phyloP scores from a whole-genome alignment of 2,113 vertebrate species.

The Ammospiza nelsoni region DNA sequence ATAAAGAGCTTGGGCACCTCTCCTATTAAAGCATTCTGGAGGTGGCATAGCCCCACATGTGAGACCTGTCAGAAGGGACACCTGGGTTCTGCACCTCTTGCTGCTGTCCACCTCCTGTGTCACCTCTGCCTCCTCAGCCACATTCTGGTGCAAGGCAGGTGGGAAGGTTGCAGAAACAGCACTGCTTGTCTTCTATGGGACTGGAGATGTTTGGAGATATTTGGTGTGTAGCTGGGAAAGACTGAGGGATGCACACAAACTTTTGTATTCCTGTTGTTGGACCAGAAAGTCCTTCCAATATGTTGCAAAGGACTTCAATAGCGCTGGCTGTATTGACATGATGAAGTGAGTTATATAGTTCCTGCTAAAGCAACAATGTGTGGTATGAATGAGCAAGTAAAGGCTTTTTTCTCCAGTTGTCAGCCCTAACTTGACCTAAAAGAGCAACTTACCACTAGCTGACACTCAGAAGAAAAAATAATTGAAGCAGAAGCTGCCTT shows the following conservation, averaged over 20 bases:
- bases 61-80: background rate
- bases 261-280: background rate
- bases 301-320: background rate
- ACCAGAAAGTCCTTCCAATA: background rate
- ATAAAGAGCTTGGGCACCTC: background rate
- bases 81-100: fast-evolving
- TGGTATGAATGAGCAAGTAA: background rate
- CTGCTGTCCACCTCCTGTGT: background rate
- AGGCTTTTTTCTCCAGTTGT: background rate
- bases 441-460: background rate
- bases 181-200: fast-evolving
- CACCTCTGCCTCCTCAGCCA: background rate
- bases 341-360: background rate
- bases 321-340: background rate
- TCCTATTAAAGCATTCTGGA: background rate
- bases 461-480: background rate
- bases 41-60: background rate
- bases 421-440: background rate
- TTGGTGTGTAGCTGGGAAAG: background rate
- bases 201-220: background rate
- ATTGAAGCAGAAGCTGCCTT: background rate
- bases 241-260: background rate
- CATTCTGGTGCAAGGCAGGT: background rate
- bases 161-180: background rate
- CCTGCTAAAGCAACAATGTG: background rate